A percentile compares a stretch with the other conserved stretches of the same genome.
phyloP scores from a whole-genome alignment of 2,797 vertebrate genomes.

The Pterois miles region DNA sequence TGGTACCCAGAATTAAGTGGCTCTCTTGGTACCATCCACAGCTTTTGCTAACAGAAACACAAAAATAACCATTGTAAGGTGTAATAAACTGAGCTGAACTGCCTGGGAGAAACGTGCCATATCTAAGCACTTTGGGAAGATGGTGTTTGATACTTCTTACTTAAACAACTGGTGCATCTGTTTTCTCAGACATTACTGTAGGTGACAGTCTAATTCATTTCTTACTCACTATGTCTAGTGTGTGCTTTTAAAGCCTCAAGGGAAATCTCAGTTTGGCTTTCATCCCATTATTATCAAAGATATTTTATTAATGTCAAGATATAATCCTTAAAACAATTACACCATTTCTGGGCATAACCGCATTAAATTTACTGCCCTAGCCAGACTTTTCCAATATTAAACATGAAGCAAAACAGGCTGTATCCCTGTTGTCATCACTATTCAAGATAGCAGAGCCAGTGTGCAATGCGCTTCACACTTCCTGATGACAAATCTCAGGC shows the following conservation, averaged over 20 bases:
- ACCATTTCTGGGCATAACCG: constrained; percentile 55
- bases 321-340: constrained; percentile 55
- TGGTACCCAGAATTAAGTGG: neutral
- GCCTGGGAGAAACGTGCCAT: neutral
- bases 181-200: neutral
- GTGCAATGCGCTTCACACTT: constrained; percentile 71
- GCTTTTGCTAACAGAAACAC: too few species aligned
- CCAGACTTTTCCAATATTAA: constrained; percentile 50
- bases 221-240: constrained; percentile 18
- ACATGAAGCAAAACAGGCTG: constrained; percentile 51
- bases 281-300: constrained; percentile 12
- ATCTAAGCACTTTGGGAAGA: neutral
- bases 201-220: neutral
- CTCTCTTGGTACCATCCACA: neutral
- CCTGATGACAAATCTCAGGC: constrained; percentile 58
- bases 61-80: too few species aligned
- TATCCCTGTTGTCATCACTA: constrained; percentile 66
- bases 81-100: neutral
- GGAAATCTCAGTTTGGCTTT: constrained; percentile 16
- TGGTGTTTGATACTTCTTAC: neutral
- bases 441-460: constrained; percentile 57
- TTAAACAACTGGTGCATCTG: neutral
- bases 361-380: constrained; percentile 37
- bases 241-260: constrained; percentile 18
- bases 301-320: constrained; percentile 44